Evolutionary conservation across 2,113 vertebrate species (phyloP).

Genomic region (Thryonomys swinderianus): DNA sequence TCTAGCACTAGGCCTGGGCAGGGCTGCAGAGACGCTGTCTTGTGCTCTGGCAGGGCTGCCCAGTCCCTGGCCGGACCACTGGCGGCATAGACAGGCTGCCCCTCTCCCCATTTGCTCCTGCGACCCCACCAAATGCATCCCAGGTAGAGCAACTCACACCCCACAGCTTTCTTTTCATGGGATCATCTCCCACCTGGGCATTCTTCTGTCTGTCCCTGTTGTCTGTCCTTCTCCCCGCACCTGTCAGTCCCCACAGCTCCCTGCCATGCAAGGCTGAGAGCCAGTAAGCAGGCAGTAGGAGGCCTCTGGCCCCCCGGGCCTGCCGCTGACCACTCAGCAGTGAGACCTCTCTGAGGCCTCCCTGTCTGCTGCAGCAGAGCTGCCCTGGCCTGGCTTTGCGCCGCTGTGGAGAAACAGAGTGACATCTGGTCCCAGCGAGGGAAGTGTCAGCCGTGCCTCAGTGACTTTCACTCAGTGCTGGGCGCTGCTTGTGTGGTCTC

Average conservation of each 20-base stretch:
- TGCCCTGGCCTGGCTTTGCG: neutral
- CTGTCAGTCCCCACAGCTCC: neutral
- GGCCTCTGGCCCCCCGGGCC: neutral
- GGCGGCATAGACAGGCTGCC: no score
- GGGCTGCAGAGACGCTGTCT: fast-evolving
- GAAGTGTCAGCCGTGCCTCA: neutral
- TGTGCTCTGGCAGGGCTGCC: neutral
- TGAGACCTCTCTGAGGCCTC: neutral
- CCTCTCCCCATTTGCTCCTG: neutral
- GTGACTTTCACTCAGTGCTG: conserved; percentile 32
- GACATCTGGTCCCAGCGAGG: neutral
- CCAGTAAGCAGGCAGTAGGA: neutral
- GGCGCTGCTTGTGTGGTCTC: conserved; percentile 70
- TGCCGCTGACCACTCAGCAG: neutral
- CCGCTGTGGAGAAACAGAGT: neutral
- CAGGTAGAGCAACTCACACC: neutral
- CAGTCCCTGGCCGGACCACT: neutral
- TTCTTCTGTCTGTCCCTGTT: neutral
- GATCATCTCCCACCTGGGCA: neutral
- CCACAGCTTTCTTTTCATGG: fast-evolving
- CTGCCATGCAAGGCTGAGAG: neutral
- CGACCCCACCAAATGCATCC: fast-evolving
- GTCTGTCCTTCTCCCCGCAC: neutral
- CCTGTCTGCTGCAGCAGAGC: neutral
- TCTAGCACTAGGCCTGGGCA: neutral